Evolutionary conservation across 1,140 invertebrate species (phyloP).

Genomic region (Periplaneta americana): DNA sequence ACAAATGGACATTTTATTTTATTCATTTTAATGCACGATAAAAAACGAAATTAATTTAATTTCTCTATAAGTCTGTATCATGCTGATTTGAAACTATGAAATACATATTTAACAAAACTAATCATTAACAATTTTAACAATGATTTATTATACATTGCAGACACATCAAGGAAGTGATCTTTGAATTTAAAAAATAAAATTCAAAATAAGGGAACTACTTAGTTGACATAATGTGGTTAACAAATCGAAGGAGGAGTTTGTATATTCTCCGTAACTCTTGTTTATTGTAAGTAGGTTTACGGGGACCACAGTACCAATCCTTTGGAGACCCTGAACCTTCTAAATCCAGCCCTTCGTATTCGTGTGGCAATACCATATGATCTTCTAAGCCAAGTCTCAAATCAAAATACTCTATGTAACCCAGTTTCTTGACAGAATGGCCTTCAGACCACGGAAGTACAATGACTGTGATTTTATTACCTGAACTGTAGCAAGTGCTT

Average conservation of each 20-base stretch:
- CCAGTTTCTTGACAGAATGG: neutral
- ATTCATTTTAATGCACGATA: no score
- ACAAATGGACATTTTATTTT: no score
- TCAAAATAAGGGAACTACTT: no score
- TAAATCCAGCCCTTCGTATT: neutral
- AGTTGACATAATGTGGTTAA: neutral
- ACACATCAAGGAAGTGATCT: no score
- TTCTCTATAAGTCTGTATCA: no score
- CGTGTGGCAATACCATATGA: neutral
- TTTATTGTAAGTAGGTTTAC: neutral
- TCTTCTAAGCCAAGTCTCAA: neutral
- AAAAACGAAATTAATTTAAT: no score
- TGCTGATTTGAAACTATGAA: no score
- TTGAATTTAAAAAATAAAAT: no score
- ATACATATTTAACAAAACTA: no score
- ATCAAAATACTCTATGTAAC: neutral
- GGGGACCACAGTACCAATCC: neutral
- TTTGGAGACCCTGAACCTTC: neutral
- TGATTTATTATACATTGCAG: no score
- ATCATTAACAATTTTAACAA: no score
- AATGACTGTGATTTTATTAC: conserved; percentile 6
- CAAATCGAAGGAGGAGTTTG: neutral
- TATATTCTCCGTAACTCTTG: neutral
- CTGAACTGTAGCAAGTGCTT: conserved; percentile 35
- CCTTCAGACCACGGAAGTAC: neutral